Conservation (phyloP, 2,888 invertebrate species). For the Ditylenchus weischeri region DNA sequence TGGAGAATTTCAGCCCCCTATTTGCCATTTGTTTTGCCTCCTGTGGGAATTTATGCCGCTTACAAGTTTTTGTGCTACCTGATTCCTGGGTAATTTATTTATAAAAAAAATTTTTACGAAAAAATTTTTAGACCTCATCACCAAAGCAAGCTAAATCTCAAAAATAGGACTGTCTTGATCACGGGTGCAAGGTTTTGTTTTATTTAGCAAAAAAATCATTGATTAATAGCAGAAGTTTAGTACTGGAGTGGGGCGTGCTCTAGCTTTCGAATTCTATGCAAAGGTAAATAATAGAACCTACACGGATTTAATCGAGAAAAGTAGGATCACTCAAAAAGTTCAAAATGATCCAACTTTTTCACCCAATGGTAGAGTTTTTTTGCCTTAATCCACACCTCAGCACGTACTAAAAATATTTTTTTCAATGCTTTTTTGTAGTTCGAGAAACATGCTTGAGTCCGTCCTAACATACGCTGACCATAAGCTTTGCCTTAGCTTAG, state of each 20-base stretch:
- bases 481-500: too few relatives aligned
- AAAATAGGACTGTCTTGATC: conserved; percentile 51
- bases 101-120: too few relatives aligned
- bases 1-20: conserved; percentile 22
- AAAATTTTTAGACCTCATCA: conserved; percentile 39
- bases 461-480: too few relatives aligned
- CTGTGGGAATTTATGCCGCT: conserved; percentile 33
- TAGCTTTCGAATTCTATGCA: conserved; percentile 41
- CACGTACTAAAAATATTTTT: too few relatives aligned
- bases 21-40: conserved; percentile 31
- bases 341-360: too few relatives aligned
- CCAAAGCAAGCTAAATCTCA: conserved; percentile 34
- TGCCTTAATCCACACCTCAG: too few relatives aligned
- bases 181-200: conserved; percentile 49
- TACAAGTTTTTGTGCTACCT: conserved; percentile 26
- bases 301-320: too few relatives aligned
- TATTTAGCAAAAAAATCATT: neutral
- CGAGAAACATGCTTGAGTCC: too few relatives aligned
- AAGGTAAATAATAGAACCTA: too few relatives aligned
- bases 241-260: conserved; percentile 46
- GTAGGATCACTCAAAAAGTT: too few relatives aligned
- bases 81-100: conserved; percentile 35
- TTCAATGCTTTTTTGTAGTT: too few relatives aligned
- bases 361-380: too few relatives aligned
- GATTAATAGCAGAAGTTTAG: conserved; percentile 46